Percentiles rank a stretch among this genome's conserved stretches.
Conservation (phyloP, 2,797 vertebrate genomes). For the Notolepis coatsorum region DNA sequence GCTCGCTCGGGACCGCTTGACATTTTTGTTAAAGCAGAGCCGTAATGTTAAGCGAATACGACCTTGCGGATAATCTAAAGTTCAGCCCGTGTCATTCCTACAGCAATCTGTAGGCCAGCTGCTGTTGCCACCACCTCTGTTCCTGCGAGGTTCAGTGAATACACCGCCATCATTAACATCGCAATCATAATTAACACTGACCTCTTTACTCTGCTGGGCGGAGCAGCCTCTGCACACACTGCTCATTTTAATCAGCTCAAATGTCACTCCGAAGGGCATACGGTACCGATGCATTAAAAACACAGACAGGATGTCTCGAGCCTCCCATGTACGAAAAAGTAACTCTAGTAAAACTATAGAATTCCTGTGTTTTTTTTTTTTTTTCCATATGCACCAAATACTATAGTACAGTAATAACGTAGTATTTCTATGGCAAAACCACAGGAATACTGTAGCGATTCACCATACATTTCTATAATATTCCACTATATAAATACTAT, state of each 20-base stretch:
- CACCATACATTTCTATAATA: too few species aligned
- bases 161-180: conserved; percentile 32
- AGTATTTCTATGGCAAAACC: too few species aligned
- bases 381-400: too few species aligned
- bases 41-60: conserved; percentile 34
- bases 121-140: conserved; percentile 34
- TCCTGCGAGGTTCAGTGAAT: conserved; percentile 8
- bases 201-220: conserved; percentile 33
- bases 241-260: conserved; percentile 23
- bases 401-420: too few species aligned
- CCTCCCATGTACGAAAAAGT: too few species aligned
- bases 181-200: conserved; percentile 45
- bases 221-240: conserved; percentile 17
- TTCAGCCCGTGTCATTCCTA: conserved; percentile 39
- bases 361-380: too few species aligned
- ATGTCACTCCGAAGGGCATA: conserved; percentile 21
- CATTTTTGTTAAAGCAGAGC: conserved; percentile 44
- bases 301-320: neutral
- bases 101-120: conserved; percentile 33
- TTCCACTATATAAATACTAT: too few species aligned
- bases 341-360: too few species aligned
- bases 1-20: conserved; percentile 35
- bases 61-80: conserved; percentile 58
- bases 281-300: too few species aligned
- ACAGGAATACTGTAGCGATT: too few species aligned